phyloP scores from a whole-genome alignment of 2,888 invertebrate genomes.

The Drosophila mercatorum region DNA sequence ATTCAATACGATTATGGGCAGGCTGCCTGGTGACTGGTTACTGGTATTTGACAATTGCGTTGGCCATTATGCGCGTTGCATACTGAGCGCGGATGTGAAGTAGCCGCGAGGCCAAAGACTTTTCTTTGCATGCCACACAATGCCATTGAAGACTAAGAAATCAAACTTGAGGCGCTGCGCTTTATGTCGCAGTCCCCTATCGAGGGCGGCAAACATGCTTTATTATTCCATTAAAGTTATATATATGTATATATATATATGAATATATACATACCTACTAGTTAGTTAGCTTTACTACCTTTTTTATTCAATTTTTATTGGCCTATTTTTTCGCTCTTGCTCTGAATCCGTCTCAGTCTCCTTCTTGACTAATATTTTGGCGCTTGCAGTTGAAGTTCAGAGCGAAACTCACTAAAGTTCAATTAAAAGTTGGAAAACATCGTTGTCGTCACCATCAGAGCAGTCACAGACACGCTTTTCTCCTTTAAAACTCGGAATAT shows the following conservation, averaged over 20 bases:
- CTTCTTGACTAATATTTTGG: slow-evolving; percentile 30
- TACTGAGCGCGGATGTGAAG: slow-evolving; percentile 29
- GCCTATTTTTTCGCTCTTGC: neutral
- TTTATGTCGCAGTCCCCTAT: slow-evolving; percentile 22
- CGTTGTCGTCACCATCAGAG: slow-evolving; percentile 14
- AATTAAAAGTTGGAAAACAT: slow-evolving; percentile 69
- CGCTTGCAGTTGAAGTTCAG: slow-evolving; percentile 38
- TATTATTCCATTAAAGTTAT: slow-evolving; percentile 80
- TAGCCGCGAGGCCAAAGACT: slow-evolving; percentile 19
- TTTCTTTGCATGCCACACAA: slow-evolving; percentile 45
- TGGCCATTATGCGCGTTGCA: slow-evolving; percentile 49
- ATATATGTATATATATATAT: slow-evolving; percentile 37
- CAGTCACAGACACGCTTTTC: slow-evolving; percentile 2
- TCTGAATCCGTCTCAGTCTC: slow-evolving; percentile 7
- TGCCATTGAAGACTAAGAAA: slow-evolving; percentile 65
- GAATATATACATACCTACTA: slow-evolving; percentile 13
- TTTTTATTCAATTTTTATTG: slow-evolving; percentile 49
- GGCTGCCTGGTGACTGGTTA: slow-evolving; percentile 21
- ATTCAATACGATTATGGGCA: slow-evolving; percentile 75
- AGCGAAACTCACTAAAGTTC: slow-evolving; percentile 69
- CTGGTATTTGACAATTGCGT: slow-evolving; percentile 56
- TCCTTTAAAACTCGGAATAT: slow-evolving; percentile 31
- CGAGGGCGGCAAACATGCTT: slow-evolving; percentile 68
- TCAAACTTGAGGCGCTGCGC: slow-evolving; percentile 56
- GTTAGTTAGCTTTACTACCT: slow-evolving; percentile 13